Conservation (phyloP, 2,888 invertebrate species). For the Latrodectus hesperus region DNA sequence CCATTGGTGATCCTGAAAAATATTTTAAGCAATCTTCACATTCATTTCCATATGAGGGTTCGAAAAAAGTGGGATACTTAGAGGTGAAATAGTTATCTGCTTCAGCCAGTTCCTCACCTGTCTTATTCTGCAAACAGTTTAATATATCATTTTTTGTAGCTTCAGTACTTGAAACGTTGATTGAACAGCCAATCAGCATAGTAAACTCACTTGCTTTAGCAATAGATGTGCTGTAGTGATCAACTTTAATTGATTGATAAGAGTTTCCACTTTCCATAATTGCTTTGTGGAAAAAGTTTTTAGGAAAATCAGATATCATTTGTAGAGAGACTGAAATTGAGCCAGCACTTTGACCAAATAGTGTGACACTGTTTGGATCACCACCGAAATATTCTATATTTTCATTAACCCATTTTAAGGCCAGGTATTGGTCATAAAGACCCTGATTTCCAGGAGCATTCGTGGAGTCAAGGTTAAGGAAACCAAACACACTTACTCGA, state of each 20-base stretch:
- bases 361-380: slow-evolving; percentile 1
- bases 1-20: not conserved
- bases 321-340: not conserved
- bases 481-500: slow-evolving; percentile 76
- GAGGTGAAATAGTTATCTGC: not conserved
- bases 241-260: not conserved
- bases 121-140: not conserved
- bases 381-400: slow-evolving; percentile 24
- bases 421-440: slow-evolving; percentile 1
- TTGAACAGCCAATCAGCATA: not conserved
- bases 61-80: not conserved
- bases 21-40: not conserved
- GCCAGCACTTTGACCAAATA: slow-evolving; percentile 16
- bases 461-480: slow-evolving; percentile 72
- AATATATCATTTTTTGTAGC: not conserved
- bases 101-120: not conserved
- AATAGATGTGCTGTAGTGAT: not conserved
- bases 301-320: not conserved
- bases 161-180: not conserved
- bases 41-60: not conserved
- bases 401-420: not conserved
- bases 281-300: not conserved
- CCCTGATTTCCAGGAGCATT: slow-evolving; percentile 73
- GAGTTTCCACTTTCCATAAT: slow-evolving; percentile 1
- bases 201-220: not conserved